phyloP scores from a whole-genome alignment of 2,113 vertebrate species.

The Arvicanthis niloticus region DNA sequence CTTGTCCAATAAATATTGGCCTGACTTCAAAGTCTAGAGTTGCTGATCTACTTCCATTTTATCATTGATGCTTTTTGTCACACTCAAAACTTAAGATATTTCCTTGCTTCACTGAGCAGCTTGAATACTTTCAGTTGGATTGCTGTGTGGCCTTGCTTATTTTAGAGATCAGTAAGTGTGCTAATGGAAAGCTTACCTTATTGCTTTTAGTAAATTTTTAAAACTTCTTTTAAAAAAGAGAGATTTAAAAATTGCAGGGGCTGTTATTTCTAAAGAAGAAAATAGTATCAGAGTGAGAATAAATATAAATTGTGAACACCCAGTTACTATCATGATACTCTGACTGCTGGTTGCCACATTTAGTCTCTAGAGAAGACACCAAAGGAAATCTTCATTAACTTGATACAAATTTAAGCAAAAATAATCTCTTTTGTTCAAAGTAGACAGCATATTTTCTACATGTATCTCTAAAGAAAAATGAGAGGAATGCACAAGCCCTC shows the following conservation, averaged over 20 bases:
- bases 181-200: not conserved
- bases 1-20: not conserved
- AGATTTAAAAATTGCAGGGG: not conserved
- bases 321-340: not conserved
- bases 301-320: not conserved
- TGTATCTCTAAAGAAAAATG: constrained; percentile 20
- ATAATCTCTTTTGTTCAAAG: not conserved
- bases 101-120: not conserved
- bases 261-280: constrained; percentile 33
- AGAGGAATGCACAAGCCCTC: not conserved
- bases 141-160: accelerated
- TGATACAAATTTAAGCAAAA: constrained; percentile 28
- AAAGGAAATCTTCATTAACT: constrained; percentile 18
- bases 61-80: constrained; percentile 40
- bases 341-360: not conserved
- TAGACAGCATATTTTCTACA: constrained; percentile 13
- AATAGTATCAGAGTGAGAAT: not conserved
- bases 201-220: not conserved
- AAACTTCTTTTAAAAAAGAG: not conserved
- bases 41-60: constrained; percentile 33
- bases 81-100: not conserved
- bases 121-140: constrained; percentile 13
- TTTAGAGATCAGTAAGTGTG: not conserved
- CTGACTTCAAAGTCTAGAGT: not conserved
- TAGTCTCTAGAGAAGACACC: not conserved